Conservation (phyloP, 1,140 invertebrate species). For the Panagrolaimus sp. region DNA sequence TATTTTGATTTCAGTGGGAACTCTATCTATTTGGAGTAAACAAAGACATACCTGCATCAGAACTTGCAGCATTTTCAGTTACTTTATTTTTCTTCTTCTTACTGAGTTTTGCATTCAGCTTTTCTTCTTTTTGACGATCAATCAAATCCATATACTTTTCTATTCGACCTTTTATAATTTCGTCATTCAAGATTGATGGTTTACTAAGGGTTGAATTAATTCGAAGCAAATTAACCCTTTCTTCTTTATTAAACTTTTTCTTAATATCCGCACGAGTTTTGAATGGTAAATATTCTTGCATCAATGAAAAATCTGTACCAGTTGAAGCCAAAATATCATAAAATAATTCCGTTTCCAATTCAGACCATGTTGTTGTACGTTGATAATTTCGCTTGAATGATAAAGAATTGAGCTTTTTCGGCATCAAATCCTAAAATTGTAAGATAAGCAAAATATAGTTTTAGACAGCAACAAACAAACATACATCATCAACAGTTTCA, state of each 20-base stretch:
- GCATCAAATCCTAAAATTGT: constrained; percentile 35
- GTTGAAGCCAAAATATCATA: constrained; percentile 42
- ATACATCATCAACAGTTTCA: constrained; percentile 44
- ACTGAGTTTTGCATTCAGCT: neutral
- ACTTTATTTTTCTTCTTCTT: too few relatives aligned
- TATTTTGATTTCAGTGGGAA: too few relatives aligned
- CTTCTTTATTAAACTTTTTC: constrained; percentile 45
- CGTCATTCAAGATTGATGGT: neutral
- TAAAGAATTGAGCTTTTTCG: constrained; percentile 37
- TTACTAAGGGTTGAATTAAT: constrained; percentile 20
- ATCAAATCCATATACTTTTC: neutral
- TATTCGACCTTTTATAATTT: neutral
- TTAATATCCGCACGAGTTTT: constrained; percentile 38
- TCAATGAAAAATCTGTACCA: constrained; percentile 42
- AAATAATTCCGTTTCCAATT: constrained; percentile 42
- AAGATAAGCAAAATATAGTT: neutral
- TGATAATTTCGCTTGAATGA: constrained; percentile 36
- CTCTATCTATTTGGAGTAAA: too few relatives aligned
- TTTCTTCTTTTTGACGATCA: neutral
- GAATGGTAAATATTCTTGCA: constrained; percentile 45
- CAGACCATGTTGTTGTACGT: constrained; percentile 28
- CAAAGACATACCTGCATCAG: too few relatives aligned
- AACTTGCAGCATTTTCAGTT: too few relatives aligned
- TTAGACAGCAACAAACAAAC: constrained; percentile 14
- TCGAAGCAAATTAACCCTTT: constrained; percentile 27